A percentile compares a stretch with the other conserved stretches of the same genome.
Conservation (phyloP, 64 coral and sea anemone genomes). For the Montipora sp. region DNA sequence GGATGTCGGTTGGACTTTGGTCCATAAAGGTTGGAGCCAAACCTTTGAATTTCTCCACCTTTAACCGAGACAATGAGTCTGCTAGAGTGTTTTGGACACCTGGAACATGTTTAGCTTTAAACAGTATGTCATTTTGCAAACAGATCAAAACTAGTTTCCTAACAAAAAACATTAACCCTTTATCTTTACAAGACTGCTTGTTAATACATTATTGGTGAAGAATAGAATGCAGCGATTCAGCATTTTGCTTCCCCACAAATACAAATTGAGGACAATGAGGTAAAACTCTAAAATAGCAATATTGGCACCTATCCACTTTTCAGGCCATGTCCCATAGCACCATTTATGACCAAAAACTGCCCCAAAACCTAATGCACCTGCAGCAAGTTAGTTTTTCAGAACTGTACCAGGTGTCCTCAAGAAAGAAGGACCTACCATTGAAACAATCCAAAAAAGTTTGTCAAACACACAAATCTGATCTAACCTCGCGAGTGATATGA, state of each 20-base stretch:
- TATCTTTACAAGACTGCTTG: no score
- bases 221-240: background rate
- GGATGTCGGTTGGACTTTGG: no score
- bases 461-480: background rate
- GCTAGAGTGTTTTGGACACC: no score
- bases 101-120: no score
- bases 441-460: background rate
- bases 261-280: background rate
- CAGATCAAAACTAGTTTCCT: no score
- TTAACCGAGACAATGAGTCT: background rate
- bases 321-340: background rate
- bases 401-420: no score
- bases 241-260: background rate
- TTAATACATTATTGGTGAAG: no score
- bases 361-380: background rate
- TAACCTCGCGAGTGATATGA: background rate
- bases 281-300: slow-evolving; percentile 29
- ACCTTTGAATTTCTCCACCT: no score
- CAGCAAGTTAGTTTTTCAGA: no score
- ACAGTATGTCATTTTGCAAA: no score
- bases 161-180: no score
- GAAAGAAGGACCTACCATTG: background rate
- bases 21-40: no score
- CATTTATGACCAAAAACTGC: background rate
- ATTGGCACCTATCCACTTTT: background rate